phyloP scores from a whole-genome alignment of 2,113 vertebrate species.

The Halcyon senegalensis region DNA sequence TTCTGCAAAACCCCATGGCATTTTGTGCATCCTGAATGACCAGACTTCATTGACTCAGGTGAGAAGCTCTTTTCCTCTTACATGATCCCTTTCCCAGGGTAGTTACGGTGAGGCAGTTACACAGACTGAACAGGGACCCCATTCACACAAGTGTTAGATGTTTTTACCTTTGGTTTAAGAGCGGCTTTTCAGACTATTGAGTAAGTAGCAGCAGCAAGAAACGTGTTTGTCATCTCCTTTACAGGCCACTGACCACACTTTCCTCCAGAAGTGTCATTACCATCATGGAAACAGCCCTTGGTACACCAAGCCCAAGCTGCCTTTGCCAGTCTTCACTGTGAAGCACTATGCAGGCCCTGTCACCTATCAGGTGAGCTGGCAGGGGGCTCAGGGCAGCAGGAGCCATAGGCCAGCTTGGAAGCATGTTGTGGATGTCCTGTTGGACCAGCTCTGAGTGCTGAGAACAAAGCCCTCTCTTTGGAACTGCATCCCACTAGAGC shows the following conservation, averaged over 20 bases:
- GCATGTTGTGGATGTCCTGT: background rate
- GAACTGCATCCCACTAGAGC: background rate
- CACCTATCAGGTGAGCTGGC: slow-evolving; percentile 87
- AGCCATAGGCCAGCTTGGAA: background rate
- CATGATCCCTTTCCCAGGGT: background rate
- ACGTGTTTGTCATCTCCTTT: background rate
- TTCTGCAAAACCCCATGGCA: slow-evolving; percentile 82
- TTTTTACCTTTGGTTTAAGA: background rate
- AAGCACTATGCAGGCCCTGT: slow-evolving; percentile 89
- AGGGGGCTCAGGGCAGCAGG: background rate
- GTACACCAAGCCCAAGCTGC: slow-evolving; percentile 89
- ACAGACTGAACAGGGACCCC: background rate
- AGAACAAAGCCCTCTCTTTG: background rate
- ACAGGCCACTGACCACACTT: slow-evolving; percentile 94
- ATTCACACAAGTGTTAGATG: background rate
- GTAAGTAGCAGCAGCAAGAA: background rate
- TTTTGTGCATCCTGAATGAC: slow-evolving; percentile 88
- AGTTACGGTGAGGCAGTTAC: background rate
- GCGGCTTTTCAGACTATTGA: background rate
- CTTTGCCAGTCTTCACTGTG: slow-evolving; percentile 90
- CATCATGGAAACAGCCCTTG: slow-evolving; percentile 83
- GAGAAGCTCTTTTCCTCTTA: background rate
- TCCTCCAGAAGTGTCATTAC: slow-evolving; percentile 95
- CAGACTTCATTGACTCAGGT: slow-evolving; percentile 90
- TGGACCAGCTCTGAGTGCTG: background rate